These are phyloP conservation scores for Octonoba sinensis DNA, from an alignment of 2,888 invertebrate species.

Conservation along the genomic window DNA sequence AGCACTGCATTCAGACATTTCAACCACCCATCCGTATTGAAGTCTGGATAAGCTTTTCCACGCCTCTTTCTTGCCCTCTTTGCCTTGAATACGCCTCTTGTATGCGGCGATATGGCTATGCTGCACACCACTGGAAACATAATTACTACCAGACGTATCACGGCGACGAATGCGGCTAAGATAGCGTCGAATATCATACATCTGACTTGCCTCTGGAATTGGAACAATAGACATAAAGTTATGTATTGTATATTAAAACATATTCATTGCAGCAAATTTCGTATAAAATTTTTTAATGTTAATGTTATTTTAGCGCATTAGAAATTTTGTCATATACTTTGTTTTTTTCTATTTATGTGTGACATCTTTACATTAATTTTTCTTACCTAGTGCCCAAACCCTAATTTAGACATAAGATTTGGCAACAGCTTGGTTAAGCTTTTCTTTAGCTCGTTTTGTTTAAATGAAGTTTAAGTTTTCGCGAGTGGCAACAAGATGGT, in stretches of 20 bases:
- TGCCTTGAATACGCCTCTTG: neutral
- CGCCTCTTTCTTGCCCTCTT: conserved; percentile 15
- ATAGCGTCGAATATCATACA: conserved; percentile 59
- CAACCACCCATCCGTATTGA: conserved; percentile 65
- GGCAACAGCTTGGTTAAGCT: too few species aligned
- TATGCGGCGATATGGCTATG: conserved; percentile 34
- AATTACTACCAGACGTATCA: conserved; percentile 55
- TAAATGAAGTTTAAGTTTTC: too few species aligned
- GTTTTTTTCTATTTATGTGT: too few species aligned
- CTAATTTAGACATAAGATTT: too few species aligned
- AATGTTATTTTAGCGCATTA: neutral
- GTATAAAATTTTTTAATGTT: neutral
- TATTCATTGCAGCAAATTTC: neutral
- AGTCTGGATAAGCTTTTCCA: conserved; percentile 30
- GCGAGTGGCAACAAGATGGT: too few species aligned
- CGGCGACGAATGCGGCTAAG: conserved; percentile 36
- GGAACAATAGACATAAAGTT: neutral
- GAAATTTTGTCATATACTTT: too few species aligned
- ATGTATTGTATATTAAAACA: neutral
- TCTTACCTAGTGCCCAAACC: too few species aligned
- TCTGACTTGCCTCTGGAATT: conserved; percentile 36
- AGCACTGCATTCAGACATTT: conserved; percentile 65
- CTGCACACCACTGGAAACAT: conserved; percentile 24
- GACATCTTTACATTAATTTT: too few species aligned
- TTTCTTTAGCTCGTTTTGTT: too few species aligned